Evolutionary conservation across 2,113 vertebrate species (phyloP), one percentile per base, ranked within the genome.

Genomic region (Microcebus ravelobensis): DNA sequence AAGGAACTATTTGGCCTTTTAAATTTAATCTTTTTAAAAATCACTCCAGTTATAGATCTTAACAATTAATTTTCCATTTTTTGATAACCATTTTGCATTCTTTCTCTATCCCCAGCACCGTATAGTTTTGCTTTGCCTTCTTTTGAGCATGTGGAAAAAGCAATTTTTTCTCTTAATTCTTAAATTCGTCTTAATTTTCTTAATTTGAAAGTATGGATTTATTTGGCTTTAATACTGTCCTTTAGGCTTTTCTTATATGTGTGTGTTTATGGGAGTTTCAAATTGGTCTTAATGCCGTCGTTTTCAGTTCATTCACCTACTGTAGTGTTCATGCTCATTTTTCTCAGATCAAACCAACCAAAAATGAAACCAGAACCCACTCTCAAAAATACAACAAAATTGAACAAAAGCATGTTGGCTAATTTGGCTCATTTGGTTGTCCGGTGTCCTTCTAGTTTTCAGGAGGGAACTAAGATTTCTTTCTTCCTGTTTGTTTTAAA

Each of bases 1-100:
- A 68, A 39, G 23, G 0, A 96, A 77, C 36, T 50, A 39, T 74
- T 96, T 96, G 92, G 52, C 15, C 34, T 89, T 90, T 94, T 93
- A 82, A 92, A 76, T 81, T 52, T 85, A 85, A 87, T 85, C 10
- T 76, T 94, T 68, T 68, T 36, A 3, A 92, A 87, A 68, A 77
- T 76, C 36, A 12, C 34, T 91, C 11, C 79, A 80, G 63, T 57
- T 80, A 73, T 59, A 92, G 80, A 85, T 87, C 42, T 86, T 93
- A 71, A 76, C 89, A 87, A 82, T 50, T n/a, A 74, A 86, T 55
- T 76, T 7, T 36, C 52, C n/a, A 17, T 68, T 61, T 63, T 27
- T 8, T 25, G n/a, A 23, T 27, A 76, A 71, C 6, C 14, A 23
- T 45, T 70, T 65, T 55, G n/a, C 29, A 21, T 20, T 82, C 81